Evolutionary conservation across 2,113 vertebrate species (phyloP), one percentile per base, ranked within the genome.

Genomic region (Chauna torquata): DNA sequence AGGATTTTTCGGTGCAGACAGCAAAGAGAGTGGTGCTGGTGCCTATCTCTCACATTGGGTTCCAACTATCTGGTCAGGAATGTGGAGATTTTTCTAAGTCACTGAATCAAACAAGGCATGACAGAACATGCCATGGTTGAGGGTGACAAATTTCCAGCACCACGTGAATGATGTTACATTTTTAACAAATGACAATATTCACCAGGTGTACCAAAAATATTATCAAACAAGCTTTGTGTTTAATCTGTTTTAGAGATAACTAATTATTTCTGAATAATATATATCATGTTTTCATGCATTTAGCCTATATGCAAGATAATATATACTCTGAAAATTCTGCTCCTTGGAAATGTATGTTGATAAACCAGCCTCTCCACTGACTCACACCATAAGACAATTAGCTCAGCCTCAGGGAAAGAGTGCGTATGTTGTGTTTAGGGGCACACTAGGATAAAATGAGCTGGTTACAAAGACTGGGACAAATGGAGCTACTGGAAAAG

Each of bases 381-480:
- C 19, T 62, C 59, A 16, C 19, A 20, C 6, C 19, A 5, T 30
- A 25, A 38, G 19, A 22, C 25, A 72, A 30, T 8, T 47, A 44
- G 8, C 18, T n/a, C 16, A 50, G 3, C 24, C 38, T 82, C 30
- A 45, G 52, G 47, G n/a, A 50, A 65, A 25, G 25, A 19, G 27
- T 52, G 44, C 40, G 30, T 17, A 16, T 30, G 25, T 17, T 75
- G 24, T 70, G 32, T 66, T 12, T 30, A 6, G 16, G 17, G 8
- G 4, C 82, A n/a, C 47, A 28, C 47, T 38, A 36, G 42, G 58
- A 38, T 32, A 34, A 83, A 76, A 38, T 3, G 61, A 47, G 2
- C 8, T 2, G 0, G 7, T 52, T 25, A 15, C 4, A 27, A 23
- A 61, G 36, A 8, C 16, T 45, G 52, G 7, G 18, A 13, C 22